Conservation (phyloP, 92 coral and sea anemone species). For the Muricea muricata region DNA sequence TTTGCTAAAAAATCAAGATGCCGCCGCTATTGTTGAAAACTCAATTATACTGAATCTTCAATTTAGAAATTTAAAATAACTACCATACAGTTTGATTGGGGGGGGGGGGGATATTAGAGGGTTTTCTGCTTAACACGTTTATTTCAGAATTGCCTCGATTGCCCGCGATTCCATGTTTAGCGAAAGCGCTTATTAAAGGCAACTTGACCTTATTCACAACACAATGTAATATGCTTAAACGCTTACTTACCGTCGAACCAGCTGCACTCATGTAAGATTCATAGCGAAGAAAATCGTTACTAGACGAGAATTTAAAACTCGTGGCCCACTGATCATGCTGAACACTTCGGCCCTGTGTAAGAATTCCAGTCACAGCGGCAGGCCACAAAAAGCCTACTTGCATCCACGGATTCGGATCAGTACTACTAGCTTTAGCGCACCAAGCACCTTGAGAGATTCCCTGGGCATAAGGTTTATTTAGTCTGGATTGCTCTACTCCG, state of each 20-base stretch:
- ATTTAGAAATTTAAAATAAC: too few relatives aligned
- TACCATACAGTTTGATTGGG: too few relatives aligned
- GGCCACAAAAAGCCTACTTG: constrained; percentile 66
- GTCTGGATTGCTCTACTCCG: background rate
- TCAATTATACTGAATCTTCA: too few relatives aligned
- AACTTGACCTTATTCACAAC: too few relatives aligned
- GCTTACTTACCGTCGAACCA: background rate
- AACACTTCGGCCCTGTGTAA: constrained; percentile 71
- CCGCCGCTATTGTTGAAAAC: too few relatives aligned
- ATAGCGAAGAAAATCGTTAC: constrained; percentile 29
- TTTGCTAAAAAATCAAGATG: too few relatives aligned
- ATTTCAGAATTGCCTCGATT: too few relatives aligned
- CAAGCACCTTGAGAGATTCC: constrained; percentile 67
- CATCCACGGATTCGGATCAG: constrained; percentile 63
- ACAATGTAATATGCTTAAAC: background rate
- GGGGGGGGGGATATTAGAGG: too few relatives aligned
- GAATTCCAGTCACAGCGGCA: constrained; percentile 68
- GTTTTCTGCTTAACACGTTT: too few relatives aligned
- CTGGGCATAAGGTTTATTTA: background rate
- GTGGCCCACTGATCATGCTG: constrained; percentile 62
- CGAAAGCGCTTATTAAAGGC: too few relatives aligned
- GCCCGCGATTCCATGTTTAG: too few relatives aligned
- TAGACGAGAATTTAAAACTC: constrained; percentile 61
- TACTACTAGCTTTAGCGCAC: constrained; percentile 60
- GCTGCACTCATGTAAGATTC: background rate